phyloP scores from a whole-genome alignment of 1,140 invertebrate species.

The Vollenhovia emeryi region DNA sequence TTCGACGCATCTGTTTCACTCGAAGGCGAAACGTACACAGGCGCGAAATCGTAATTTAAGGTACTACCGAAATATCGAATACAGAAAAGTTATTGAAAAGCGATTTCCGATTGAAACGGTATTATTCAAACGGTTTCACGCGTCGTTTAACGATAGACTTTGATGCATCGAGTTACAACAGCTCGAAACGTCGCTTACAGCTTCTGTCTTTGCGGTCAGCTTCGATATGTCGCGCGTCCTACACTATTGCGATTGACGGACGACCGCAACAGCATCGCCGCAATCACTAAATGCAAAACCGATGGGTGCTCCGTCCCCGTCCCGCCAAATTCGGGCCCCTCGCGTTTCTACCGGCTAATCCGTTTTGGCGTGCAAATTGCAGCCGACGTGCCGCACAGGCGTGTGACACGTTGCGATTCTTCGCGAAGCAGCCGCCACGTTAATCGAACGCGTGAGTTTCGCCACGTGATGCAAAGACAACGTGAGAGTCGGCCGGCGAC shows the following conservation, averaged over 20 bases:
- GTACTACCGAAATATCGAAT: background rate
- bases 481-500: background rate
- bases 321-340: constrained; percentile 13
- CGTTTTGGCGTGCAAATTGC: constrained; percentile 62
- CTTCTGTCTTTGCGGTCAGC: constrained; percentile 63
- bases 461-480: background rate
- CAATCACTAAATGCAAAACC: constrained; percentile 71
- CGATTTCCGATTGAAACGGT: background rate
- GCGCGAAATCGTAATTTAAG: background rate
- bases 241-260: constrained; percentile 65
- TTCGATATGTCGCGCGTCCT: constrained; percentile 54
- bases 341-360: constrained; percentile 43
- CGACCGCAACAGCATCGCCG: constrained; percentile 64
- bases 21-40: background rate
- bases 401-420: constrained; percentile 34
- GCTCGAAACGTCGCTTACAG: constrained; percentile 48
- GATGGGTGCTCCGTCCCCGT: constrained; percentile 23
- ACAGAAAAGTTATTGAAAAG: background rate
- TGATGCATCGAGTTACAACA: constrained; percentile 10
- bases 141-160: background rate
- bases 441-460: background rate
- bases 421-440: constrained; percentile 8
- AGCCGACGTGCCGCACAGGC: background rate
- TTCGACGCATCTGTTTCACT: background rate
- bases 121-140: constrained; percentile 17